These are phyloP conservation scores for Menura novaehollandiae DNA, from an alignment of 2,113 vertebrate species.

Conservation along the genomic window DNA sequence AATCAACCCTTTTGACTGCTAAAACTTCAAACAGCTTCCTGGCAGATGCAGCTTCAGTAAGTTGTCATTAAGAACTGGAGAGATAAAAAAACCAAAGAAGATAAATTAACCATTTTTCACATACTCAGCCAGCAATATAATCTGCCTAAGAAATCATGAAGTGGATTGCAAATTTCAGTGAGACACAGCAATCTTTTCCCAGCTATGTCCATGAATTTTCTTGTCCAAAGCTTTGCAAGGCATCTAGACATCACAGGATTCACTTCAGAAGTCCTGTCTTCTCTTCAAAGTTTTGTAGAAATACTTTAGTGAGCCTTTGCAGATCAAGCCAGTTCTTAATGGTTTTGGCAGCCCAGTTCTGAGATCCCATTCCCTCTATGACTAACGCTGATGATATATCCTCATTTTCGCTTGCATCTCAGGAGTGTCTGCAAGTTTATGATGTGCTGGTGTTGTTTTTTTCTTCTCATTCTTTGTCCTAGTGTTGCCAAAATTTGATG, in stretches of 20 bases:
- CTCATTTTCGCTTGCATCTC: neutral
- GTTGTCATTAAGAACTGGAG: neutral
- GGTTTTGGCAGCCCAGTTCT: neutral
- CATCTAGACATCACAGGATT: neutral
- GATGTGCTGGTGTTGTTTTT: neutral
- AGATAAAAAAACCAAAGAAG: neutral
- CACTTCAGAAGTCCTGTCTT: neutral
- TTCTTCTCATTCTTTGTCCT: neutral
- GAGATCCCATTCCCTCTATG: neutral
- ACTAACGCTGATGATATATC: neutral
- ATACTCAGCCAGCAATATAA: neutral
- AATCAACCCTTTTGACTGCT: neutral
- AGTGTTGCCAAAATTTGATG: constrained; percentile 67
- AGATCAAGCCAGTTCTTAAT: neutral
- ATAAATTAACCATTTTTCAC: neutral
- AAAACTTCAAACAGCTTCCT: neutral
- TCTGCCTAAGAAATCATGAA: neutral
- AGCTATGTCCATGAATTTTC: neutral
- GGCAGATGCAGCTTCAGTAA: neutral
- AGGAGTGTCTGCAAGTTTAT: neutral
- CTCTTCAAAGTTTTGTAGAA: neutral
- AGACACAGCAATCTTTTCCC: neutral
- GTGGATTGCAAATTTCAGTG: neutral
- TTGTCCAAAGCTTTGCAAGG: neutral
- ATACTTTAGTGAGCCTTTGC: neutral